Percentiles rank a stretch among this genome's conserved stretches.
Conservation (phyloP, 2,113 vertebrate genomes). For the Burhinus oedicnemus region DNA sequence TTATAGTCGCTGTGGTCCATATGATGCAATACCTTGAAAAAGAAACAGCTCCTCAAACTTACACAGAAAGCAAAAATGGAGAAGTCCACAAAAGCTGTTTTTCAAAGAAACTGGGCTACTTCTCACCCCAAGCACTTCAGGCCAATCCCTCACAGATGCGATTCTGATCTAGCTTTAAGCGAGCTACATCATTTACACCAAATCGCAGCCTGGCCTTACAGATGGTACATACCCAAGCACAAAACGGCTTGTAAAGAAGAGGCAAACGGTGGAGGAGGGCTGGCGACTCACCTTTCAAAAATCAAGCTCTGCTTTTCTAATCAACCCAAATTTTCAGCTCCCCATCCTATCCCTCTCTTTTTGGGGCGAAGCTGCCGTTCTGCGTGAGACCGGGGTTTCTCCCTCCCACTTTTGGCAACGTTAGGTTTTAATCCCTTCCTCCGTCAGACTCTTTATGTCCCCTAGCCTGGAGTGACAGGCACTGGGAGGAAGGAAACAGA, state of each 20-base stretch:
- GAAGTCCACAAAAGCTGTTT: not conserved
- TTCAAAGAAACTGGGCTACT: not conserved
- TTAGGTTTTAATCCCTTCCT: not conserved
- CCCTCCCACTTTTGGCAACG: not conserved
- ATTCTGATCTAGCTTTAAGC: not conserved
- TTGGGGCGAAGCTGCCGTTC: not conserved
- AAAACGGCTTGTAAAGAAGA: not conserved
- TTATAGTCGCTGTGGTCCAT: fast-evolving
- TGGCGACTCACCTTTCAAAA: not conserved
- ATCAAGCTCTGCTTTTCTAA: not conserved
- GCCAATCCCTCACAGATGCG: not conserved
- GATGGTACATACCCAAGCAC: not conserved
- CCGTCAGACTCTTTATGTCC: not conserved
- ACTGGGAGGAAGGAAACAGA: not conserved
- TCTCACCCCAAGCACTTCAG: not conserved
- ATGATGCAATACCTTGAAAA: not conserved
- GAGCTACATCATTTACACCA: not conserved
- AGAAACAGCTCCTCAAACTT: not conserved
- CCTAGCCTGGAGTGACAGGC: not conserved
- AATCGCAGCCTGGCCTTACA: not conserved
- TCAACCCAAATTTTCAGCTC: not conserved
- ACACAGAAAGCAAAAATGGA: not conserved
- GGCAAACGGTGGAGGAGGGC: not conserved
- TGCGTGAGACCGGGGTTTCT: not conserved
- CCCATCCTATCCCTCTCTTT: not conserved